phyloP scores from a whole-genome alignment of 23 tunicate species.

The Ciona savignyi region DNA sequence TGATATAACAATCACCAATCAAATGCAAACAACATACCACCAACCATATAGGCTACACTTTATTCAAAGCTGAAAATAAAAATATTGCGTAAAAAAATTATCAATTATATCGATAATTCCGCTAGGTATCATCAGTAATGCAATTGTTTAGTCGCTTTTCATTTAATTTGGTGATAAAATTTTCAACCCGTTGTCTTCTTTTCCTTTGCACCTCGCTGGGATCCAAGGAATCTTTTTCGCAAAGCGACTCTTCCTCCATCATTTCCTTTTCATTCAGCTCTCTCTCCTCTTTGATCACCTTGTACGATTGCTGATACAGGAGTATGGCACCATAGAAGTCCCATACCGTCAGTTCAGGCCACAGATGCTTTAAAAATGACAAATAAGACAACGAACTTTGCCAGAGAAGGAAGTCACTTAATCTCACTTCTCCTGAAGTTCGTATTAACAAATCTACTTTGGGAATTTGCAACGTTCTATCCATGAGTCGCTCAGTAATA shows the following conservation, averaged over 20 bases:
- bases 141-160: neutral
- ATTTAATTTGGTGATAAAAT: neutral
- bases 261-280: neutral
- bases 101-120: no score
- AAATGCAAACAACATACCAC: no score
- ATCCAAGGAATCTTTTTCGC: neutral
- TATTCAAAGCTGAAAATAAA: no score
- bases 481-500: constrained; percentile 42
- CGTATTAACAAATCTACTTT: constrained; percentile 78
- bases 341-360: constrained; percentile 96
- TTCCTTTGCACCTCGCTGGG: neutral
- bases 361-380: constrained; percentile 57
- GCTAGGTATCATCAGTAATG: neutral
- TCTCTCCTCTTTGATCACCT: constrained; percentile 5
- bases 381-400: constrained; percentile 71
- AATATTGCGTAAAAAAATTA: no score
- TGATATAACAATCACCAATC: no score
- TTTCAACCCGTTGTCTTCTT: neutral
- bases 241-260: neutral
- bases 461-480: constrained; percentile 49
- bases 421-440: constrained; percentile 91
- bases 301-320: constrained; percentile 57
- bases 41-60: no score
- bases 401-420: constrained; percentile 97
- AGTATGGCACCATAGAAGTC: constrained; percentile 72